These are phyloP conservation scores for Rhegmatorhina hoffmannsi DNA, from an alignment of 2,113 vertebrate species.

Conservation along the genomic window DNA sequence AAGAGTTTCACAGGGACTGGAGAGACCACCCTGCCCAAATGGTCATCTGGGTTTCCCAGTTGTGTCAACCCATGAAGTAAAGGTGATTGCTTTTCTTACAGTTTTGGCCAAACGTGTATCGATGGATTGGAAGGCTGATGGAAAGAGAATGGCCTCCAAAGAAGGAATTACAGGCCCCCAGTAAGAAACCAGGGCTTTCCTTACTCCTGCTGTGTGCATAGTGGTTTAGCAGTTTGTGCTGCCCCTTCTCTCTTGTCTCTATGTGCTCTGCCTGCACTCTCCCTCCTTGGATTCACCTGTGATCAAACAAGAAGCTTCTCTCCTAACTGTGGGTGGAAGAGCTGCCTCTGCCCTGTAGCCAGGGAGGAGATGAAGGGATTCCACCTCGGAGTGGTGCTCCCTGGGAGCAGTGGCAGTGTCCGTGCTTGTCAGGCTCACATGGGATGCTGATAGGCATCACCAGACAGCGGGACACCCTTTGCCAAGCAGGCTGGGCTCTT, in stretches of 20 bases:
- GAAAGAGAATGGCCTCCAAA: background rate
- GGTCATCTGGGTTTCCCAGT: background rate
- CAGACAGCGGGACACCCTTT: background rate
- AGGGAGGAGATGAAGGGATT: slow-evolving; percentile 23
- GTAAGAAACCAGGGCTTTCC: background rate
- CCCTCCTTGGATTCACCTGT: background rate
- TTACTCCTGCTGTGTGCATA: rapidly evolving
- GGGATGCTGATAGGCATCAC: background rate
- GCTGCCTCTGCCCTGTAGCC: background rate
- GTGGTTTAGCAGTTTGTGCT: background rate
- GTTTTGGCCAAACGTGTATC: background rate
- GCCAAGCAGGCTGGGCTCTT: background rate
- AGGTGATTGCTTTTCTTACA: background rate
- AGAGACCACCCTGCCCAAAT: background rate
- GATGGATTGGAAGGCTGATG: background rate
- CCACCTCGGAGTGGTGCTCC: background rate
- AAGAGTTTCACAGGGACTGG: background rate
- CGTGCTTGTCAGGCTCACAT: background rate
- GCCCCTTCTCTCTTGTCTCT: background rate
- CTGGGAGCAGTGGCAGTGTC: slow-evolving; percentile 20
- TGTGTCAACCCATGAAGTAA: background rate
- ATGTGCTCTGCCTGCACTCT: rapidly evolving
- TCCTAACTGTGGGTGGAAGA: background rate
- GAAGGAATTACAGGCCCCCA: background rate
- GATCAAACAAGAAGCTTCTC: background rate